Base-by-base conservation (phyloP, 1,140 invertebrate genomes). In the Halyomorpha halys region DNA sequence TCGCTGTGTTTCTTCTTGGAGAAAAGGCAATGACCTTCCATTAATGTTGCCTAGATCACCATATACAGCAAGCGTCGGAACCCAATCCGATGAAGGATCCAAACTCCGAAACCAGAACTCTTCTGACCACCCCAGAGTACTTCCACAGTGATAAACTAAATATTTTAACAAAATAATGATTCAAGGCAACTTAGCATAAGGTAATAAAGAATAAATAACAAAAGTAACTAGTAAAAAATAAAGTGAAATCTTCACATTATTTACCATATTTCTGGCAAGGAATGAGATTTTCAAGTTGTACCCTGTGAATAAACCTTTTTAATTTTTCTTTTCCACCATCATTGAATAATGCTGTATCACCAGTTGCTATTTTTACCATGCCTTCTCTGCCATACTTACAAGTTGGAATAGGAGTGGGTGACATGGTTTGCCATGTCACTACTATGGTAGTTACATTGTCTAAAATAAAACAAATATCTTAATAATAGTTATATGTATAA, bases 1-100 rank as follows among this genome's bases (percentile, higher is more conserved):
- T 34, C 79, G 76, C 71, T 91, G 82, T 0, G 86, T 83, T 71
- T 97, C 93, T 68, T 87, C 77, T 74, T 92, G 89, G 44, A 97
- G 74, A 54, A 85, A 77, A 0, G 83, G 79, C 34, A 95, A 76
- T 21, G 90, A 91, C 72, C 85, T 78, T n/a, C 89, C 89, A 78
- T 95, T 94, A 68, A 84, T 83, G 76, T 87, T 91, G 3, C 93
- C 93, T 84, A 96, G 86, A 75, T 96, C 93, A 0, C 92, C 94
- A 73, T 86, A 96, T 64, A 97, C 82, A 18, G 89, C 90, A 47
- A 96, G 76, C 11, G 80, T 76, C 0, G 92, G 89, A 54, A 82
- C 79, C 90, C 91, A 95, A 27, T 81, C 70, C 56, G 80, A 72
- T 16, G 80, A 79, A 2, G 75, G 68, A 0, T 81, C 82, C 16